These are phyloP conservation scores for Sebastes trivittatus DNA, from an alignment of 2,797 vertebrate species.

Conservation along the genomic window DNA sequence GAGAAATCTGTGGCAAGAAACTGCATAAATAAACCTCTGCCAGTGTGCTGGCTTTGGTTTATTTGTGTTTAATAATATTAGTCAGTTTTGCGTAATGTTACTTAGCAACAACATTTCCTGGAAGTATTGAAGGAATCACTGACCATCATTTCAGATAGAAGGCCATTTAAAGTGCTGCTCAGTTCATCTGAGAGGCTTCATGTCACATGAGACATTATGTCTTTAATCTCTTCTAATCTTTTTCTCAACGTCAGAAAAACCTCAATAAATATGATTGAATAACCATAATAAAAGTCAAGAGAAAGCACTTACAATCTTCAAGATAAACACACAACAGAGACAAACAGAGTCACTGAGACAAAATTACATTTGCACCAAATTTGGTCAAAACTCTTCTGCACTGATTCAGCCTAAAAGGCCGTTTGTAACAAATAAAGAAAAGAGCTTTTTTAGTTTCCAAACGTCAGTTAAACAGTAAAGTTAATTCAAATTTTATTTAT, in stretches of 20 bases:
- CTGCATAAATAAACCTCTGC: constrained; percentile 7
- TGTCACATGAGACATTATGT: constrained; percentile 2
- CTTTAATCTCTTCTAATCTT: constrained; percentile 20
- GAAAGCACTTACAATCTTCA: background rate
- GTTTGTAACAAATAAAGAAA: no score
- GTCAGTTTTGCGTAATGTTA: background rate
- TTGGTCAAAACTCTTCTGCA: background rate
- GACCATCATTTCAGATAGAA: no score
- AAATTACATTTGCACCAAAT: background rate
- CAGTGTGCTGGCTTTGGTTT: background rate
- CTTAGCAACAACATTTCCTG: background rate
- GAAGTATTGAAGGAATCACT: background rate
- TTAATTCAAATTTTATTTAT: no score
- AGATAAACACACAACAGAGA: constrained; percentile 10
- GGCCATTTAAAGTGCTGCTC: background rate
- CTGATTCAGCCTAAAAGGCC: background rate
- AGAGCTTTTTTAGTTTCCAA: background rate
- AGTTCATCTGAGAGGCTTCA: constrained; percentile 4
- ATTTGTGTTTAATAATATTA: constrained; percentile 20
- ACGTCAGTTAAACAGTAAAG: no score
- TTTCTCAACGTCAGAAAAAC: constrained; percentile 5
- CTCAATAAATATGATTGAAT: constrained; percentile 10
- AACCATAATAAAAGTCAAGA: background rate
- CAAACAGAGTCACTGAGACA: background rate
- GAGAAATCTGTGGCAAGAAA: background rate